Evolutionary conservation across 2,888 invertebrate species (phyloP).

Genomic region (Dendrolimus pini): DNA sequence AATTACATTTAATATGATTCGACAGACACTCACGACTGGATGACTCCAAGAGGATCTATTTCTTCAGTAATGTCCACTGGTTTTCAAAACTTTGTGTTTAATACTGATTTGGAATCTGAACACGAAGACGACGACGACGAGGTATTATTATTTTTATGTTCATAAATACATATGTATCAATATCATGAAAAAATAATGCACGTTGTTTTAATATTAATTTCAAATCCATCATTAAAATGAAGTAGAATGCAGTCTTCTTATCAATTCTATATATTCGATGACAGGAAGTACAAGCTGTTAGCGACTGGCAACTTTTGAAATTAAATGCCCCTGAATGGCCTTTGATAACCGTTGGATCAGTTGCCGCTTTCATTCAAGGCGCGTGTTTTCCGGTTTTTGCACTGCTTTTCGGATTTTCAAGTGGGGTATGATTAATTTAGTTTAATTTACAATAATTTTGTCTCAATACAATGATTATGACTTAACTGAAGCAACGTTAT

Average conservation of each 20-base stretch:
- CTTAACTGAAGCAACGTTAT: too few species aligned
- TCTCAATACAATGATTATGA: not conserved
- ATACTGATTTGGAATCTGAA: conserved; percentile 47
- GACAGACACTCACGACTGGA: conserved; percentile 62
- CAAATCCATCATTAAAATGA: too few species aligned
- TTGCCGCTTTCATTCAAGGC: conserved; percentile 80
- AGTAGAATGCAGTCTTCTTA: too few species aligned
- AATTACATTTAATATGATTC: not conserved
- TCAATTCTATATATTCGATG: not conserved
- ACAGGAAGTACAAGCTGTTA: conserved; percentile 43
- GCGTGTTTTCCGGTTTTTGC: conserved; percentile 81
- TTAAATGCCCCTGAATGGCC: conserved; percentile 81
- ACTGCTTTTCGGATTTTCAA: conserved; percentile 80
- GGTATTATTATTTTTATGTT: conserved; percentile 21
- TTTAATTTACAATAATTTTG: not conserved
- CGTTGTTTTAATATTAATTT: too few species aligned
- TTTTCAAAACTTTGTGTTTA: conserved; percentile 51
- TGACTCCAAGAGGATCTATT: conserved; percentile 64
- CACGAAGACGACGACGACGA: conserved; percentile 56
- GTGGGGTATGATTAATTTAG: conserved; percentile 59
- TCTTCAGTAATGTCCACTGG: conserved; percentile 60
- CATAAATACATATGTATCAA: not conserved
- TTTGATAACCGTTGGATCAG: conserved; percentile 72
- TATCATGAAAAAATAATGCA: too few species aligned
- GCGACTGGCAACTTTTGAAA: conserved; percentile 72